Conservation (phyloP, 1,140 invertebrate genomes). For the Phthorimaea operculella region DNA sequence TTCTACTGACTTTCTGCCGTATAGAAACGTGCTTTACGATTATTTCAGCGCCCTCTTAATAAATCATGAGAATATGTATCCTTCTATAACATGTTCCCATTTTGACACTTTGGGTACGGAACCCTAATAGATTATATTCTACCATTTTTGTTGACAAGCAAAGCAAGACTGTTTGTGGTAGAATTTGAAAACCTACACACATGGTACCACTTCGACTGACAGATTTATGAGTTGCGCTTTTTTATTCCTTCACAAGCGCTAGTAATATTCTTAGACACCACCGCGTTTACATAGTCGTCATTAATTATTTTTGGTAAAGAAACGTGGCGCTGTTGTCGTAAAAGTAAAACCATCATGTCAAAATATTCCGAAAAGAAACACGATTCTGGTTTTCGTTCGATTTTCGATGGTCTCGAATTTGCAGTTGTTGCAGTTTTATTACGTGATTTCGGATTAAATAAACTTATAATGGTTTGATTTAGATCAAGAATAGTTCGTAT, state of each 20-base stretch:
- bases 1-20: no score
- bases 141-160: no score
- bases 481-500: not conserved
- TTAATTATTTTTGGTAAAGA: no score
- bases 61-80: no score
- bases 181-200: not conserved
- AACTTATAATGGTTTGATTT: not conserved
- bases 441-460: not conserved
- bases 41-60: no score
- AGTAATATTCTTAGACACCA: not conserved
- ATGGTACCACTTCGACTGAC: not conserved
- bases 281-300: not conserved
- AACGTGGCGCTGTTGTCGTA: no score
- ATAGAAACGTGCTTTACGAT: no score
- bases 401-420: conserved; percentile 4
- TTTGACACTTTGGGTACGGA: no score
- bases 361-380: no score
- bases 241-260: not conserved
- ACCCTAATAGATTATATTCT: no score
- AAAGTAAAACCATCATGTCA: no score
- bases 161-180: not conserved
- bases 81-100: no score
- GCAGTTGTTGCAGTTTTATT: not conserved
- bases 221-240: not conserved
- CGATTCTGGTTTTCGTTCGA: not conserved